phyloP scores from a whole-genome alignment of 1,140 invertebrate species.

The Stegodyphus mimosarum region DNA sequence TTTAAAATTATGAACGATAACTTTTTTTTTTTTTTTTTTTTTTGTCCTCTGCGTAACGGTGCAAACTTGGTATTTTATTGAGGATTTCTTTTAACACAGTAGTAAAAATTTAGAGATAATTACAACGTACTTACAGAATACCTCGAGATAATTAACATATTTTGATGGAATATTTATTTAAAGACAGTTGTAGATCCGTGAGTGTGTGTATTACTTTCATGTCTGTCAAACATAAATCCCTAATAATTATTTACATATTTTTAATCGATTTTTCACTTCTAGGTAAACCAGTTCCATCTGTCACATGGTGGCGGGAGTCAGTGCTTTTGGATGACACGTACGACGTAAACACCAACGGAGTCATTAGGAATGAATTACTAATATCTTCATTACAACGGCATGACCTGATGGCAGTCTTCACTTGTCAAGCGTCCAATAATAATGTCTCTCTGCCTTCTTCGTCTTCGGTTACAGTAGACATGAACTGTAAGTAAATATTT shows the following conservation, averaged over 20 bases:
- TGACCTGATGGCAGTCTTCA: slow-evolving; percentile 85
- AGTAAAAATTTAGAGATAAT: no score
- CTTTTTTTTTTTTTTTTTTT: no score
- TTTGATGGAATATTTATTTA: no score
- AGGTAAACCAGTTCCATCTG: slow-evolving; percentile 81
- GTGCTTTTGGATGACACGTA: slow-evolving; percentile 74
- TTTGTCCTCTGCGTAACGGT: no score
- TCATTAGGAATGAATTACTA: slow-evolving; percentile 79
- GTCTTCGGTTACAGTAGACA: slow-evolving; percentile 84
- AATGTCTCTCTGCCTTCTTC: slow-evolving; percentile 79
- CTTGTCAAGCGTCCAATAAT: slow-evolving; percentile 88
- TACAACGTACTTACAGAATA: no score
- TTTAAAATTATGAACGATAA: no score
- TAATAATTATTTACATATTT: neutral
- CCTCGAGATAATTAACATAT: no score
- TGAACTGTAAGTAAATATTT: slow-evolving; percentile 81
- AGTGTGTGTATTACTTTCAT: neutral
- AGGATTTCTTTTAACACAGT: no score
- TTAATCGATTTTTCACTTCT: slow-evolving; percentile 52
- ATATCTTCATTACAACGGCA: slow-evolving; percentile 77
- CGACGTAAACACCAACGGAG: slow-evolving; percentile 74
- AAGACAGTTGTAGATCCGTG: no score
- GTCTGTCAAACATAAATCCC: neutral
- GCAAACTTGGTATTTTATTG: no score
- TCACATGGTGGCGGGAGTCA: slow-evolving; percentile 84